These are phyloP conservation scores for Zosterops lateralis DNA, from an alignment of 2,113 vertebrate species.

Conservation along the genomic window DNA sequence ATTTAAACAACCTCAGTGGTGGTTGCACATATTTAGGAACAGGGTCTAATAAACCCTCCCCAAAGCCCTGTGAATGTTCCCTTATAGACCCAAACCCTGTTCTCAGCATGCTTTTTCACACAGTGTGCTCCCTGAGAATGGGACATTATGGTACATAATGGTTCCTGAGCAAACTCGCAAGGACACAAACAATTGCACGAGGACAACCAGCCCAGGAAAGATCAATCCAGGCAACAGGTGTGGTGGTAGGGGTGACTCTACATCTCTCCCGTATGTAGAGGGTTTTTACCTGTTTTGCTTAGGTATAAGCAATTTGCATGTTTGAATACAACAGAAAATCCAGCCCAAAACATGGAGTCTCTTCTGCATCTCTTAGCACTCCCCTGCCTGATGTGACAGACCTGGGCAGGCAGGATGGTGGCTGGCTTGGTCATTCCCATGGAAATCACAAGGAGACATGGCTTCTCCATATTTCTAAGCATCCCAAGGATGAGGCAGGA, in stretches of 20 bases:
- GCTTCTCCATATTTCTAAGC: not conserved
- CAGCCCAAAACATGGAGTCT: not conserved
- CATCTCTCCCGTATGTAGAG: not conserved
- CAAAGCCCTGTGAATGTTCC: not conserved
- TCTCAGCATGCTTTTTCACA: not conserved
- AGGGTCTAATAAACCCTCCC: not conserved
- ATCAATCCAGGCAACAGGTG: not conserved
- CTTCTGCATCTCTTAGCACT: not conserved
- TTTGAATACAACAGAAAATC: not conserved
- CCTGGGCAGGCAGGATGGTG: not conserved
- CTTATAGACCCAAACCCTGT: not conserved
- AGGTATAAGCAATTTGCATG: not conserved
- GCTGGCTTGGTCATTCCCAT: not conserved
- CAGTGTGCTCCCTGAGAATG: not conserved
- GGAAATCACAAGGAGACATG: not conserved
- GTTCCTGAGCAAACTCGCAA: not conserved
- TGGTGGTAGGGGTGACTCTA: not conserved
- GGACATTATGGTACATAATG: not conserved
- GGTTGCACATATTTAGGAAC: not conserved
- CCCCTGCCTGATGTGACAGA: fast-evolving
- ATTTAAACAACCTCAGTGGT: not conserved
- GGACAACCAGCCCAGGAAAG: not conserved
- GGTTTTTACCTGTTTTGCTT: not conserved
- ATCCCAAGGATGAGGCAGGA: not conserved
- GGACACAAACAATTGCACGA: not conserved